Base-by-base conservation (phyloP, 2,888 invertebrate species). In the Thumatha senex region DNA sequence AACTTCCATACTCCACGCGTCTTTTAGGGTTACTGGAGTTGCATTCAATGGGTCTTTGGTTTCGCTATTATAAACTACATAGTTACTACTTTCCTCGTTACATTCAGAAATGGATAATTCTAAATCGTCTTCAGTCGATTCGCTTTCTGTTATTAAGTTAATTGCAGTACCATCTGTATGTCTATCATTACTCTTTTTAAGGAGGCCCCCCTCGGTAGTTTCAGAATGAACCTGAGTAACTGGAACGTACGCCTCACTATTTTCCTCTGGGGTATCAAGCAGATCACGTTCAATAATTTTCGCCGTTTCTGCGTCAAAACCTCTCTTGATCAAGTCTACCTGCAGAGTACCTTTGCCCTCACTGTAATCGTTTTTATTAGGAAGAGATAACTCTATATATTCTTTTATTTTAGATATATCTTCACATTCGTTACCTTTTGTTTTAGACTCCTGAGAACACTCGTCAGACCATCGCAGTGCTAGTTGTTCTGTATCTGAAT, bases 221-320 rank as follows among this genome's bases (percentile, higher is more conserved):
- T 55, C 66, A 14, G 44, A 30, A 44, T 8, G 31, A 31, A 11
- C 1, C 2, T 31, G 4, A 31, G 11, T 7, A 10, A 56, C 18
- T 31, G 66, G 58, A 24, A 58, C 50, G 40, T 40, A 31, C 10
- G 12, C 31, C 3, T 49, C 54, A 44, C 33, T 39, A 40, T 34
- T 40, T 52, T 57, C 56, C 40, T 67, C 70, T 15, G 73, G 76
- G 2, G 80, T 68, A 63, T 85, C 87, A 5, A 89, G 74, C 50
- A 92, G 77, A 64, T 91, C 92, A 18, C 87, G 71, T 69, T 92
- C 92, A 24, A 92, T 87, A 48, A 74, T 89, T 78, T 84, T 89
- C 7, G 92, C 92, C 1, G 89, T 89, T 71, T 83, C 86, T 2
- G 74, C 63, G 71, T 92, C 92, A 68, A 90, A 90, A 13, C 91